A percentile compares a stretch with the other conserved stretches of the same genome.
Evolutionary conservation across 2,113 vertebrate genomes (phyloP).

Genomic region (Calidris pygmaea): DNA sequence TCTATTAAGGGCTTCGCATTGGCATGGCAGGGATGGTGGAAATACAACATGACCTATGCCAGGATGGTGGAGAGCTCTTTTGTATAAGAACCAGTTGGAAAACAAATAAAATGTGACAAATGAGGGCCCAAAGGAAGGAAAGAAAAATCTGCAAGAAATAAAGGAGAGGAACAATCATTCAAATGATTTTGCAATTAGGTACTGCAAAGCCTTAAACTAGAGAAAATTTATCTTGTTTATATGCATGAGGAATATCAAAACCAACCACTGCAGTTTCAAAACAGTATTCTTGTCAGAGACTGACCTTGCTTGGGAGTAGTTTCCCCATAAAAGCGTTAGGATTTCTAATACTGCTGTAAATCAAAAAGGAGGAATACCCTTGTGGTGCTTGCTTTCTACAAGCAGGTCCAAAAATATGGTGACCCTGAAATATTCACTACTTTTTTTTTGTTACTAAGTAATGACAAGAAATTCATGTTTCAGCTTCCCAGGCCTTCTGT

Average conservation of each 20-base stretch:
- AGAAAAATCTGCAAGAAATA: neutral
- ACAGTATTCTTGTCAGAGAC: neutral
- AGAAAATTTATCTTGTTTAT: neutral
- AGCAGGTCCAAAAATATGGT: neutral
- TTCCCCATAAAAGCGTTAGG: neutral
- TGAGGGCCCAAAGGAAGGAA: neutral
- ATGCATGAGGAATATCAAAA: neutral
- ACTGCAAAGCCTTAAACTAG: neutral
- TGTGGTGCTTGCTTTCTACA: neutral
- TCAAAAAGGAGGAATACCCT: neutral
- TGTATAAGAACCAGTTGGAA: neutral
- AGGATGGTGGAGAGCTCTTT: neutral
- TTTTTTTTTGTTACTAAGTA: neutral
- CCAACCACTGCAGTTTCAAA: neutral
- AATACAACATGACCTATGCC: neutral
- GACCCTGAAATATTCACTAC: neutral
- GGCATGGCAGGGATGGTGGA: neutral
- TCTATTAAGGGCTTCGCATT: neutral
- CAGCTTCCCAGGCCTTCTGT: neutral
- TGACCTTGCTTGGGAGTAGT: neutral
- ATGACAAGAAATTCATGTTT: neutral
- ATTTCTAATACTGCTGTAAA: neutral
- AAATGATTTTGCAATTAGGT: neutral
- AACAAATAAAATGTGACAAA: neutral
- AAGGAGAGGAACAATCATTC: neutral